A percentile compares a stretch with the other conserved stretches of the same genome.
Evolutionary conservation across 1,140 invertebrate species (phyloP).

Genomic region (Agrypnia vestita): DNA sequence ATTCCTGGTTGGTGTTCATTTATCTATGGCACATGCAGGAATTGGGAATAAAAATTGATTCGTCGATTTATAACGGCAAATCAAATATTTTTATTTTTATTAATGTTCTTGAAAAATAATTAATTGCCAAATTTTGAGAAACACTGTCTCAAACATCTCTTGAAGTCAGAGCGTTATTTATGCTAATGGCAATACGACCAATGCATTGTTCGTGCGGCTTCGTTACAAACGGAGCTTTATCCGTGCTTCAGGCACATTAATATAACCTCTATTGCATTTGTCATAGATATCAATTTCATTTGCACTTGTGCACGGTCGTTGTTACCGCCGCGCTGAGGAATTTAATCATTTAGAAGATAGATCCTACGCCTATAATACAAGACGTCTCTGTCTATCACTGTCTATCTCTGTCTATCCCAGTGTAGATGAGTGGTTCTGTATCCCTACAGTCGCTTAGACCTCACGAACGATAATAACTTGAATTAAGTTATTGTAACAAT

Average conservation of each 20-base stretch:
- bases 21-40: no score
- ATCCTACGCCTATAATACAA: constrained; percentile 30
- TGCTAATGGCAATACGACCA: constrained; percentile 58
- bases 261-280: constrained; percentile 19
- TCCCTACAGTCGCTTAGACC: not conserved
- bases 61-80: no score
- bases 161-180: constrained; percentile 56
- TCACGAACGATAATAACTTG: not conserved
- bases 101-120: not conserved
- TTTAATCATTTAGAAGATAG: constrained; percentile 55
- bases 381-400: constrained; percentile 4
- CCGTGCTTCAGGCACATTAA: constrained; percentile 27
- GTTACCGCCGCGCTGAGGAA: constrained; percentile 11
- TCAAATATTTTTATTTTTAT: not conserved
- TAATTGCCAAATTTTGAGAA: constrained; percentile 13
- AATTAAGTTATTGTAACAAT: not conserved
- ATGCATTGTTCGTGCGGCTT: constrained; percentile 55
- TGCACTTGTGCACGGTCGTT: constrained; percentile 12
- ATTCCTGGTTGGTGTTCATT: no score
- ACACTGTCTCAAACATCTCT: constrained; percentile 25
- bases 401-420: constrained; percentile 10
- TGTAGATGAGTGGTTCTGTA: not conserved
- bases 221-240: constrained; percentile 40
- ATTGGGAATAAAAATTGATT: no score
- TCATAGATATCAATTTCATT: constrained; percentile 24